Base-by-base conservation (phyloP, 1,140 invertebrate genomes). In the Drosophila funebris region DNA sequence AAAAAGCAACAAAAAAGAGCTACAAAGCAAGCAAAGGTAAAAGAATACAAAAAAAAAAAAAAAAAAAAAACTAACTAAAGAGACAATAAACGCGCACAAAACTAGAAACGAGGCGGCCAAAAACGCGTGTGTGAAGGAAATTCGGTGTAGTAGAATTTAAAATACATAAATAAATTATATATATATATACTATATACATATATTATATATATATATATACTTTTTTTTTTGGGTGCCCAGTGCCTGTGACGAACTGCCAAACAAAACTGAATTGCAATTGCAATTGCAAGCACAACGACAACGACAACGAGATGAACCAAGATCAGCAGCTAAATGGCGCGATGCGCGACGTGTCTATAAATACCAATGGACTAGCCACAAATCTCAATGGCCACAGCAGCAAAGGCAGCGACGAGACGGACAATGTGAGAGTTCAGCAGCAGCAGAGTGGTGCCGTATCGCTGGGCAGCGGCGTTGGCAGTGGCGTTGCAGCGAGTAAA, bases 261-360 rank as follows among this genome's bases (percentile, higher is more conserved):
- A 39, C 5, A 20, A 44, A 33, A 29, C 1, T 8, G 14, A n/a
- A 44, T 16, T 41, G 43, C 27, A 50, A 60, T n/a, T n/a, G 50
- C n/a, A 58, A 60, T 11, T 22, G 24, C 37, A 58, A 58, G 70
- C 53, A 53, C 13, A 50, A 62, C 27, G 24, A n/a, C 31, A 57
- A 53, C 33, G 20, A 20, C 22, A 81, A 69, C 67, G 43, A 69
- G 11, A 52, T 90, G 85, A 85, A 91, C 76, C 90, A 90, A 77
- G 82, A 90, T 33, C 50, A 71, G 52, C 69, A 72, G 75, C 78
- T 91, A 70, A 91, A 91, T 79, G 90, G 85, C 57, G 85, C 90
- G 66, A 91, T 91, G 90, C 78, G 84, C 73, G 90, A 76, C 78
- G 76, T 88, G 37, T 88, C 90, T 81, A 91, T 91, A 80, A 91